Percentiles rank a stretch among this genome's conserved stretches.
phyloP scores from a whole-genome alignment of 2,113 vertebrate genomes.

The Rynchops niger region DNA sequence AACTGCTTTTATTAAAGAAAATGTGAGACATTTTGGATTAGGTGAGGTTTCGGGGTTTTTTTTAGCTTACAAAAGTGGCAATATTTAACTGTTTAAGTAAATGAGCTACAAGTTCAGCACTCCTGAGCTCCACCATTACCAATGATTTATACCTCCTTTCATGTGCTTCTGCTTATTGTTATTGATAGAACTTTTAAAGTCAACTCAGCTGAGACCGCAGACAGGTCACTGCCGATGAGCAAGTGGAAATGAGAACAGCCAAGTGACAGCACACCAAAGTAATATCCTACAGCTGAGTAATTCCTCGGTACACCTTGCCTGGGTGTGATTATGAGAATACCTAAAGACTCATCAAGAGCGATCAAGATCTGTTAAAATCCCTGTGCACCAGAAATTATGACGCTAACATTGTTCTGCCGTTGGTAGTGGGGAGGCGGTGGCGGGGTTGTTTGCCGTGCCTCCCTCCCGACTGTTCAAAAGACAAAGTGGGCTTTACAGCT shows the following conservation, averaged over 20 bases:
- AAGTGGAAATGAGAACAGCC: neutral
- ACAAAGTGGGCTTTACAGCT: neutral
- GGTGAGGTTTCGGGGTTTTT: neutral
- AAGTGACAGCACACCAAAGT: neutral
- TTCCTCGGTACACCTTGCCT: neutral
- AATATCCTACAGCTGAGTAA: neutral
- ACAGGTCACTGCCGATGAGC: neutral
- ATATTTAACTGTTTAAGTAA: neutral
- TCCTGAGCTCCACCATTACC: neutral
- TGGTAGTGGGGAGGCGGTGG: neutral
- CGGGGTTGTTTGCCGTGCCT: neutral
- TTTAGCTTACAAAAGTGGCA: neutral
- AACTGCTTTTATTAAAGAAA: neutral
- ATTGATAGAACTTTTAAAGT: neutral
- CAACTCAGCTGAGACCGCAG: neutral
- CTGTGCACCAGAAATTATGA: neutral
- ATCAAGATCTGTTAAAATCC: neutral
- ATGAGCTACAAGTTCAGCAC: neutral
- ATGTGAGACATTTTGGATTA: neutral
- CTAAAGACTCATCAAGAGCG: neutral
- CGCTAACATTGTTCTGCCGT: fast-evolving
- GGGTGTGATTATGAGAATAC: neutral
- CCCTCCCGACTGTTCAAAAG: neutral
- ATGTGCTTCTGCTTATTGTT: neutral
- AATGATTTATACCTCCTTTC: neutral